Evolutionary conservation across 2,888 invertebrate species (phyloP), one percentile per base, ranked within the genome.

Genomic region (Euplexia lucipara): DNA sequence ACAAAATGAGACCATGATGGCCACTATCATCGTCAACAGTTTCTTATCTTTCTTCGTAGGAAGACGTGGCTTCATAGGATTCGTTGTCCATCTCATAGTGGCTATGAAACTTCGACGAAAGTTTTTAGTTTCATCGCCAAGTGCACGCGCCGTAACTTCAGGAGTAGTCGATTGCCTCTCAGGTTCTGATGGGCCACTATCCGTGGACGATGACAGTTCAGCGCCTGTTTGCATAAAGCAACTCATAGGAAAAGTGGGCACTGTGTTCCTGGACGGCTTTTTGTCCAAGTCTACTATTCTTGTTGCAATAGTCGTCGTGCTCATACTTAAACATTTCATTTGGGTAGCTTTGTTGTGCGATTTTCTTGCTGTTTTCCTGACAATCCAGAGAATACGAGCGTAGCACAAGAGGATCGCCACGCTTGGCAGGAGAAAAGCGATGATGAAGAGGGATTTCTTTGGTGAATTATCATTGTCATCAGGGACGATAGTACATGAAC

Each of bases 1-100:
- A 41, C 98, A 96, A 86, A 99, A 99, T 26, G 98, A 97, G 34
- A 98, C 94, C 91, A 99, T 98, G 79, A 99, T 99, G 16, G 98
- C 98, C 58, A 98, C 95, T 37, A 99, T 98, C 99, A 99, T 98
- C 68, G 97, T 97, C 26, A 98, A 91, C 8, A 98, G 91, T 64
- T 97, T 97, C 68, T 96, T 96, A 87, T 98, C 98, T 85, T 98
- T 98, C 47, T 96, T 95, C 1, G 97, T 97, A 92, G 98, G 97
- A 59, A 97, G 96, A 0, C 97, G 97, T 0, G 96, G 96, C 79
- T 95, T 96, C 20, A 75, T 79, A 4, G 90, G 85, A 1, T 88
- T 86, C 45, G 91, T 90, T 0, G 91, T 90, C 58, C 89, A 88
- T 51, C 89, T 85, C 37, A 92, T 85, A 0, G 89, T 91, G 3